Evolutionary conservation across 2,888 invertebrate genomes (phyloP), one percentile per base, ranked within the genome.

Genomic region (Zygogramma bicolorata): DNA sequence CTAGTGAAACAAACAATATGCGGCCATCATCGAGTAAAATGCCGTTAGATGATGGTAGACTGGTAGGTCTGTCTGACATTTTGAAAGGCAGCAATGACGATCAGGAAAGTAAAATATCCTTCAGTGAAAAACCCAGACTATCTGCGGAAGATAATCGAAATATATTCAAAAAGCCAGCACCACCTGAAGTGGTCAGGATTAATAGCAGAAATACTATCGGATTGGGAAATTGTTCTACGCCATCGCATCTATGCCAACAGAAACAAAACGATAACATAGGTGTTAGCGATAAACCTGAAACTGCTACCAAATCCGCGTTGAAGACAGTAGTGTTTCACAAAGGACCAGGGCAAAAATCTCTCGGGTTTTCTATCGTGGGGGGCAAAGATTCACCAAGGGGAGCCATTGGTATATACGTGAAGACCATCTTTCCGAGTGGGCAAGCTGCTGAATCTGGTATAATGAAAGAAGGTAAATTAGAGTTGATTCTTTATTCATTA

Each of bases 301-400:
- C 40, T 27, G 46, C 10, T 15, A 18, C 46, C 2, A 49, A 62
- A 13, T 42, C 46, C 31, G 58, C 72, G 7, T 73, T 75, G 59
- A 83, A 85, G 20, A 84, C 85, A 88, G 91, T 92, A 73, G 89
- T 90, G 73, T 93, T 93, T 83, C 90, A 91, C 69, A 96, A 96
- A 85, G 95, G 95, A 59, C 93, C 93, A 2, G 94, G 95, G 13
- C 92, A 93, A 75, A 96, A 95, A 86, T 94, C 95, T 38, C 90
- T 96, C 22, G 96, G 96, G 18, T 96, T 96, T 88, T 96, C 95
- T 79, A 95, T 96, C 79, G 96, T 96, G 20, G 97, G 96, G 13
- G 96, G 96, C 1, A 91, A 91, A 66, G 96, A 96, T 85, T 95
- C 95, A 13, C 94, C 95, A 1, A 92, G 93, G 77, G 96, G 95